These are phyloP conservation scores for Microtus oregoni DNA, from an alignment of 2,113 vertebrate species.

Conservation along the genomic window DNA sequence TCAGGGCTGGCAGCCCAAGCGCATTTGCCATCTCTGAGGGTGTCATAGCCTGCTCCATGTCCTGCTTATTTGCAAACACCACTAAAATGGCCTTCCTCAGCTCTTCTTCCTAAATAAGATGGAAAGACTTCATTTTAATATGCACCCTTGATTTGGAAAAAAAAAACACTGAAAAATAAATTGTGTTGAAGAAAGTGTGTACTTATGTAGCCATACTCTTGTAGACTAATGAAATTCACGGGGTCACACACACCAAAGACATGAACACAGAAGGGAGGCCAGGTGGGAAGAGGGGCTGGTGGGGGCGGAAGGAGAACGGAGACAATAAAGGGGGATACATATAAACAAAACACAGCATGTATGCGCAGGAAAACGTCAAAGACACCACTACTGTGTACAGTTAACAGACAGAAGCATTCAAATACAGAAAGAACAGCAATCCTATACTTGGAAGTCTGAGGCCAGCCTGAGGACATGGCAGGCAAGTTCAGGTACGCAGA, in stretches of 20 bases:
- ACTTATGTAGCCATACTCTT: background rate
- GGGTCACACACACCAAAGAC: background rate
- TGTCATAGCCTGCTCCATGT: slow-evolving; percentile 99
- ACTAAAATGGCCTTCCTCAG: slow-evolving; percentile 98
- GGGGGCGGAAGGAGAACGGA: background rate
- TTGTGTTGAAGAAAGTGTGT: slow-evolving; percentile 7
- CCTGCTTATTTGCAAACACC: slow-evolving; percentile 99
- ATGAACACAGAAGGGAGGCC: no score
- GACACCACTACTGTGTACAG: background rate
- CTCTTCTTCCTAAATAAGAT: slow-evolving; percentile 93
- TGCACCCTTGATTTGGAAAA: background rate
- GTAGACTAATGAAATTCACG: background rate
- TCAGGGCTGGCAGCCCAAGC: slow-evolving; percentile 95
- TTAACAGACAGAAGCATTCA: background rate
- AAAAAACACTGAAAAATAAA: background rate
- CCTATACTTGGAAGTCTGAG: background rate
- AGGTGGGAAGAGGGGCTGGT: no score
- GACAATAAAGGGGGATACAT: background rate
- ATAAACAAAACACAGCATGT: background rate
- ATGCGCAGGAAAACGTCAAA: background rate
- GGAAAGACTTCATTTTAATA: slow-evolving; percentile 1
- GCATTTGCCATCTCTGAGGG: slow-evolving; percentile 97
- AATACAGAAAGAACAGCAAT: background rate
- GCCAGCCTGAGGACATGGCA: background rate
- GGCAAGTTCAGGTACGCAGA: background rate